These are phyloP conservation scores for Acrobasis consociella DNA, from an alignment of 2,888 invertebrate genomes.

Conservation along the genomic window DNA sequence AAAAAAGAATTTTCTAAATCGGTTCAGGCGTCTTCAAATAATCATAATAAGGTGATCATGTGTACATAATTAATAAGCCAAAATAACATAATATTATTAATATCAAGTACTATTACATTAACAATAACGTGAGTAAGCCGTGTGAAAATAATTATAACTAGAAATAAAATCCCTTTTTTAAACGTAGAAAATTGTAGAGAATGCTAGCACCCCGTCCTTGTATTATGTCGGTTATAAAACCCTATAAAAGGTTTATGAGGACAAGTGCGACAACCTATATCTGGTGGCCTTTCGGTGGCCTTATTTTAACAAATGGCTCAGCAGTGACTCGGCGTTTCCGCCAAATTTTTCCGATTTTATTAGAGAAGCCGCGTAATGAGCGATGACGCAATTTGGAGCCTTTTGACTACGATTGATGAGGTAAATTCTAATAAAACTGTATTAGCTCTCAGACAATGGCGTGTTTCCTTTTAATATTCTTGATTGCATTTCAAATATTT, in stretches of 20 bases:
- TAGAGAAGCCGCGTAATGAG: slow-evolving; percentile 45
- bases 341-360: slow-evolving; percentile 42
- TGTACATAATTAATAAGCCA: too few relatives aligned
- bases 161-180: too few relatives aligned
- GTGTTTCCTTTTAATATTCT: too few relatives aligned
- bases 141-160: too few relatives aligned
- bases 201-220: background rate
- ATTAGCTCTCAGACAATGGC: slow-evolving; percentile 17
- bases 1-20: too few relatives aligned
- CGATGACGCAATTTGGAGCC: slow-evolving; percentile 38
- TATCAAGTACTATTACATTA: too few relatives aligned
- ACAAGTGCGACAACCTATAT: slow-evolving; percentile 25
- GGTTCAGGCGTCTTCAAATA: too few relatives aligned
- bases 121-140: too few relatives aligned
- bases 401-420: slow-evolving; percentile 35
- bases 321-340: slow-evolving; percentile 43
- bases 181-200: background rate
- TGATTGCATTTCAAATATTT: too few relatives aligned
- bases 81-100: too few relatives aligned
- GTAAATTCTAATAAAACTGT: slow-evolving; percentile 28
- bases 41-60: too few relatives aligned
- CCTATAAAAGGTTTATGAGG: slow-evolving; percentile 27
- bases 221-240: slow-evolving; percentile 17
- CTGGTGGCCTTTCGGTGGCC: slow-evolving; percentile 35
- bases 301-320: slow-evolving; percentile 49